Base-by-base conservation (phyloP, 92 coral and sea anemone genomes). In the Metridium senile region DNA sequence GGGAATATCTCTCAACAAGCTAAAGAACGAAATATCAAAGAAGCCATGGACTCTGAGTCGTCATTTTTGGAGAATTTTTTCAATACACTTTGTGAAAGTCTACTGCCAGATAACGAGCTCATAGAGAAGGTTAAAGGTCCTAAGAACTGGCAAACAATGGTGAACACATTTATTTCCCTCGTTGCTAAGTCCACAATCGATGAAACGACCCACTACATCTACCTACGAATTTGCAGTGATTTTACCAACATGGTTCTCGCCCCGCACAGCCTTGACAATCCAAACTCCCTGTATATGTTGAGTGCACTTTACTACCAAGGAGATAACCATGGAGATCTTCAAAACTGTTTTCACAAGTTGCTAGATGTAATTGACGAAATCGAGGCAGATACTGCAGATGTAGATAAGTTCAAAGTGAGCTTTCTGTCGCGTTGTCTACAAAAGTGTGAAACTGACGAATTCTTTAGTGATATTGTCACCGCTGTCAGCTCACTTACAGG, bases 151-250 rank as follows among this genome's bases (percentile, higher is more conserved):
- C 81, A 74, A 57, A 81, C 88, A 31, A 51, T 78, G 26, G 83
- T 85, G 13, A 88, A 62, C 71, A 66, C 65, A 16, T 61, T 91
- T 68, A 73, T 91, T 54, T 85, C 97, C 28, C 32, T 85, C 26
- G 88, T 87, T 25, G 68, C 78, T 26, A 85, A 88, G 53, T 76
- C 89, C 29, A 71, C 67, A 51, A 76, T 75, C 26, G 56, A 74
- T 26, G 77, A 70, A 57, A 84, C 90, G 7, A 19, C 33, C 11
- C 86, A 78, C 1, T 86, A 88, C 61, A 83, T 85, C 35, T 88
- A 58, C 26, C 65, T 91, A 26, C 84, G 93, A 11, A 71, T 88
- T 65, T 91, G 97, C 61, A 58, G 84, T 34, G 97, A 91, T 58
- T 91, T 88, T 33, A 82, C 85, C 30, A 79, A 80, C 33, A 74